Percentiles rank a stretch among this genome's conserved stretches.
phyloP scores from a whole-genome alignment of 2,888 invertebrate species.

The Chrysolina haemoptera region DNA sequence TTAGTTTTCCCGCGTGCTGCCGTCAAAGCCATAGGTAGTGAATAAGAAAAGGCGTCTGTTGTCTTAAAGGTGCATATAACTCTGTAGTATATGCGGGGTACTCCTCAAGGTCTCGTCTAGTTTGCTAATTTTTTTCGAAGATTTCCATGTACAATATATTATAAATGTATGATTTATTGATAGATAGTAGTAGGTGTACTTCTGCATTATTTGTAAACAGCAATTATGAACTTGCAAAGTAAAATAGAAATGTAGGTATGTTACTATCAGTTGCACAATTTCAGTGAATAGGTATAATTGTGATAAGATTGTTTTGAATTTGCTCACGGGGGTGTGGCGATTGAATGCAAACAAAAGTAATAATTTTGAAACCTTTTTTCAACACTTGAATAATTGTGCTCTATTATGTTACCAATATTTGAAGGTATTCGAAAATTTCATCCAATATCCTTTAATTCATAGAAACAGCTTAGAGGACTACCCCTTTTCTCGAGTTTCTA shows the following conservation, averaged over 20 bases:
- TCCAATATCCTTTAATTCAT: background rate
- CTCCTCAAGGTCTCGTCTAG: constrained; percentile 56
- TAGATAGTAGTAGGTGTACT: background rate
- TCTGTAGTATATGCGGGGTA: constrained; percentile 44
- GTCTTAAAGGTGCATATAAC: constrained; percentile 53
- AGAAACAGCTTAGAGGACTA: background rate
- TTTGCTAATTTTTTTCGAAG: background rate
- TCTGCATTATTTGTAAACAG: background rate
- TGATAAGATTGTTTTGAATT: constrained; percentile 5
- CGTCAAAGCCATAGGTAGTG: constrained; percentile 65
- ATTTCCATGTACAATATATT: background rate
- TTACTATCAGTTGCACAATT: background rate
- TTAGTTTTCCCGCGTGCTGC: constrained; percentile 71
- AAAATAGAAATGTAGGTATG: background rate
- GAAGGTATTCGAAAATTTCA: too few species aligned
- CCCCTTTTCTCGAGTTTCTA: too few species aligned
- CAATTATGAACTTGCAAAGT: background rate
- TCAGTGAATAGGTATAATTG: background rate
- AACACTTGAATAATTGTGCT: background rate
- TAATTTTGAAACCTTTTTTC: background rate
- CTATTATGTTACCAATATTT: background rate
- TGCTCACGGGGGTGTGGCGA: background rate
- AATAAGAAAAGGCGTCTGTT: constrained; percentile 65
- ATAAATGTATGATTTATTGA: background rate
- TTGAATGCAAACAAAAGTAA: background rate